phyloP scores from a whole-genome alignment of 2,888 invertebrate species.

The Microplitis manilae region DNA sequence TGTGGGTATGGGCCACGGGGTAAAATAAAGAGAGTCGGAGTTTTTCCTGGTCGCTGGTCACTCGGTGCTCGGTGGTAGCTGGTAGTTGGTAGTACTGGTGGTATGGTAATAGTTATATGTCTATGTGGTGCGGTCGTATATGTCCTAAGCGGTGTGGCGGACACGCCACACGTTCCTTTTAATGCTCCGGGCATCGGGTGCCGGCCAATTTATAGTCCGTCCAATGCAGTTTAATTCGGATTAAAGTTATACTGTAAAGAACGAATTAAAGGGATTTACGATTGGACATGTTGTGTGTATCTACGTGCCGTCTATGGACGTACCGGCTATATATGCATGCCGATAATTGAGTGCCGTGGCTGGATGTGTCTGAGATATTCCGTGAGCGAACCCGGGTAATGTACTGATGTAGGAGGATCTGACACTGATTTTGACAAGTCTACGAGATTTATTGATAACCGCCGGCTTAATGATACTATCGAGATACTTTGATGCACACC shows the following conservation, averaged over 20 bases:
- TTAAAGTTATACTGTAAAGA: slow-evolving; percentile 66
- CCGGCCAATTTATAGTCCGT: slow-evolving; percentile 64
- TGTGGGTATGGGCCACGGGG: slow-evolving; percentile 29
- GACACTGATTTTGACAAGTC: slow-evolving; percentile 63
- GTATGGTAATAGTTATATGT: slow-evolving; percentile 48
- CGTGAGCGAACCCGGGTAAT: slow-evolving; percentile 29
- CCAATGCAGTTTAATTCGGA: slow-evolving; percentile 66
- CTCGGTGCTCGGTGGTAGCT: not conserved
- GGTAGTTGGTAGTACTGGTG: slow-evolving; percentile 53
- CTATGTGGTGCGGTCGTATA: slow-evolving; percentile 19
- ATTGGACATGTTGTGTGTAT: slow-evolving; percentile 66
- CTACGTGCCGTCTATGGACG: not conserved
- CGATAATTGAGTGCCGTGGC: slow-evolving; percentile 28
- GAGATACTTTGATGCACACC: too few species aligned
- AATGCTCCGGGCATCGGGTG: slow-evolving; percentile 53
- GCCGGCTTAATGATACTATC: not conserved
- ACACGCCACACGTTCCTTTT: slow-evolving; percentile 53
- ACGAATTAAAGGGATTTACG: slow-evolving; percentile 69
- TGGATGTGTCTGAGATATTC: not conserved
- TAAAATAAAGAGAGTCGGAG: slow-evolving; percentile 49
- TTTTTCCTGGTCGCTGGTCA: slow-evolving; percentile 53
- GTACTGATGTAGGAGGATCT: slow-evolving; percentile 51
- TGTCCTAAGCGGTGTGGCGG: slow-evolving; percentile 27
- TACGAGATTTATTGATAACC: slow-evolving; percentile 66
- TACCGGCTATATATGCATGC: not conserved